Percentiles rank a stretch among this genome's conserved stretches.
Conservation (phyloP, 2,888 invertebrate species). For the Lampropteryx suffumata region DNA sequence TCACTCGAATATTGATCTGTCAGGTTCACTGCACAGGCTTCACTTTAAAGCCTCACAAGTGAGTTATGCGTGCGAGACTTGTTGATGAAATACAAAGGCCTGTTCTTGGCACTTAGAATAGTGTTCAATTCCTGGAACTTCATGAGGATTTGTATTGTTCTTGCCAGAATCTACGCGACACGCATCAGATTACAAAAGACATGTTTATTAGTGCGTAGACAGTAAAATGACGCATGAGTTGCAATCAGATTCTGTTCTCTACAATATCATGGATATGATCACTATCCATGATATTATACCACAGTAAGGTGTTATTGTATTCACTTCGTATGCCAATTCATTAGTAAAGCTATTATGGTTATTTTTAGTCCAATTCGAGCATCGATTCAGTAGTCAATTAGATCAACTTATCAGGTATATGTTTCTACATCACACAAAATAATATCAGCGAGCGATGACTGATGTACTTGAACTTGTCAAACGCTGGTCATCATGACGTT, state of each 20-base stretch:
- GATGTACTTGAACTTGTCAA: not conserved
- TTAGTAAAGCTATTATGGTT: not conserved
- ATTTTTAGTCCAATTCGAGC: too few species aligned
- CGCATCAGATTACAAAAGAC: slow-evolving; percentile 1
- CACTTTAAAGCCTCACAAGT: slow-evolving; percentile 1
- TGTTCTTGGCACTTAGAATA: not conserved
- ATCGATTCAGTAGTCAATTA: too few species aligned
- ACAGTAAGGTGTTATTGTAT: too few species aligned
- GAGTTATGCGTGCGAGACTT: not conserved
- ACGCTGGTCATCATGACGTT: too few species aligned
- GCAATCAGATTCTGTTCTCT: slow-evolving; percentile 3
- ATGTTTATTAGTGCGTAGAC: not conserved
- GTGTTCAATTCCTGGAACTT: not conserved
- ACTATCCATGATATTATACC: too few species aligned
- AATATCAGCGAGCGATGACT: too few species aligned
- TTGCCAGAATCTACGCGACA: slow-evolving; percentile 5
- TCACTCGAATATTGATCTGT: not conserved
- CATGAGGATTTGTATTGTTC: not conserved
- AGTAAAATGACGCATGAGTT: slow-evolving; percentile 1
- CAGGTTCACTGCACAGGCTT: not conserved
- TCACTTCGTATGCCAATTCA: not conserved
- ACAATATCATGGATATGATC: too few species aligned
- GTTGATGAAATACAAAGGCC: not conserved
- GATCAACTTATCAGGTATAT: too few species aligned
- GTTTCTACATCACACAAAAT: too few species aligned